A percentile compares a stretch with the other conserved stretches of the same genome.
phyloP scores from a whole-genome alignment of 2,888 invertebrate species.

The Drosophila melanosoma region DNA sequence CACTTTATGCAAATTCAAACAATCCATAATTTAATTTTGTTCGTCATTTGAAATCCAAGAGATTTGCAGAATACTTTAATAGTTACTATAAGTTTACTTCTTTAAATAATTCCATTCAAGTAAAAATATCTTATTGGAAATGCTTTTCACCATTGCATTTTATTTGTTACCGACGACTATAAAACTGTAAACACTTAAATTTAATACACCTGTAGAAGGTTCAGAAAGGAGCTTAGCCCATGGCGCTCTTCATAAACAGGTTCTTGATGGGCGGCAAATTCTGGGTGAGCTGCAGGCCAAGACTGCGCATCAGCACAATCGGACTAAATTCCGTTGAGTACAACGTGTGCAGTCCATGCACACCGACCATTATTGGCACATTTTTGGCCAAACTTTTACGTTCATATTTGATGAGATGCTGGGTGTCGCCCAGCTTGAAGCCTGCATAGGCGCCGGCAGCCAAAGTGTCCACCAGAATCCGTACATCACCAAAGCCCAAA shows the following conservation, averaged over 20 bases:
- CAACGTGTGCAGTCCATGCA: slow-evolving; percentile 94
- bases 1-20: neutral
- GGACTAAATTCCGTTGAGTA: slow-evolving; percentile 91
- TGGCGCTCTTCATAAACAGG: slow-evolving; percentile 81
- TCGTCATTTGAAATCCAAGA: neutral
- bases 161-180: slow-evolving; percentile 11
- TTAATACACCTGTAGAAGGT: neutral
- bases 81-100: neutral
- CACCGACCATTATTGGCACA: slow-evolving; percentile 93
- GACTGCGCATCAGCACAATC: slow-evolving; percentile 91
- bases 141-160: slow-evolving; percentile 22
- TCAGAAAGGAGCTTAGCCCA: slow-evolving; percentile 68
- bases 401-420: slow-evolving; percentile 93
- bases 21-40: neutral
- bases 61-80: neutral
- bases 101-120: neutral
- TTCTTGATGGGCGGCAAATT: slow-evolving; percentile 90
- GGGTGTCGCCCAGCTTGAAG: slow-evolving; percentile 89
- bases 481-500: slow-evolving; percentile 97
- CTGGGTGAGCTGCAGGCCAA: slow-evolving; percentile 93
- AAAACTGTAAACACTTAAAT: slow-evolving; percentile 57
- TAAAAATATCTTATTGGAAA: neutral
- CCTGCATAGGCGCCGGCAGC: slow-evolving; percentile 91
- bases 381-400: slow-evolving; percentile 93
- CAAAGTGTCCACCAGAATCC: slow-evolving; percentile 89